Percentiles rank a stretch among this genome's conserved stretches.
Conservation (phyloP, 2,113 vertebrate genomes). For the Condylura cristata region DNA sequence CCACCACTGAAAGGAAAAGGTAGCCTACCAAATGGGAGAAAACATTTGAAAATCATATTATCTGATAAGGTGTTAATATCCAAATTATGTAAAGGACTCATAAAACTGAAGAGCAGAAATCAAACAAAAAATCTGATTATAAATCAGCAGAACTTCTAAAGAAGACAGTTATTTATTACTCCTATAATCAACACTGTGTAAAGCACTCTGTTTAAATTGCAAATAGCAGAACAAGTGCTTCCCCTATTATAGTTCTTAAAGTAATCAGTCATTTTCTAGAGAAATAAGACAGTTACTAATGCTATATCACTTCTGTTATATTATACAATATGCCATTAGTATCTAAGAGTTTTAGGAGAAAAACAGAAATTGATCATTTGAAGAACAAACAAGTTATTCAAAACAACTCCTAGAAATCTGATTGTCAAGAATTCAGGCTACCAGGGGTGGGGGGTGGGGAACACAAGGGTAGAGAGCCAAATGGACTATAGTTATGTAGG, state of each 20-base stretch:
- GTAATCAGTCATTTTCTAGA: background rate
- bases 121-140: background rate
- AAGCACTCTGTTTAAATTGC: background rate
- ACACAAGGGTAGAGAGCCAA: too few relatives aligned
- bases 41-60: background rate
- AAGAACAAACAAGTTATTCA: too few relatives aligned
- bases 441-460: too few relatives aligned
- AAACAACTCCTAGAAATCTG: too few relatives aligned
- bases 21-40: background rate
- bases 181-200: background rate
- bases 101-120: background rate
- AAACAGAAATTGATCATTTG: background rate
- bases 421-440: too few relatives aligned
- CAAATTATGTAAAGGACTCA: background rate
- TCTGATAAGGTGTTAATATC: background rate
- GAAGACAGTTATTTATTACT: background rate
- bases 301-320: background rate
- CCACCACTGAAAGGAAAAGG: background rate
- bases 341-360: background rate
- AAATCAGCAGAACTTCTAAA: background rate
- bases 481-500: too few relatives aligned
- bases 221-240: background rate
- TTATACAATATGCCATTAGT: background rate
- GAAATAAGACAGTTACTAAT: background rate
- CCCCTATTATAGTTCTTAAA: background rate